Percentiles rank a stretch among this genome's conserved stretches.
Evolutionary conservation across 2,113 vertebrate species (phyloP).

Genomic region (Cyphomyrus plagiostoma): DNA sequence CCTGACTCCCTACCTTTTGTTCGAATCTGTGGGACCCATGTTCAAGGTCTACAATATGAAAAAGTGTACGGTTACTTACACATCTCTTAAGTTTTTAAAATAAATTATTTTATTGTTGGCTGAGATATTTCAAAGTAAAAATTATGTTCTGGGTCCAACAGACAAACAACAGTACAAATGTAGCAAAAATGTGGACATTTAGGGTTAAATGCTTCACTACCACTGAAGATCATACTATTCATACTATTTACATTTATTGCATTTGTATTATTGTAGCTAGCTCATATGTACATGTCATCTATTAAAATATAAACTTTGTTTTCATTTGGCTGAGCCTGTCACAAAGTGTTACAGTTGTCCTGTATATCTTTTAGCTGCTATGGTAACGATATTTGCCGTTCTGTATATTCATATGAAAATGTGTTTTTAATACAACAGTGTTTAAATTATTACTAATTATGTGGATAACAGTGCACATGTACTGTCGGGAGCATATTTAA

Average conservation of each 20-base stretch:
- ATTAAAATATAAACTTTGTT: background rate
- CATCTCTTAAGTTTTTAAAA: background rate
- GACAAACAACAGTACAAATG: background rate
- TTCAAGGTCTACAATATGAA: background rate
- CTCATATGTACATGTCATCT: background rate
- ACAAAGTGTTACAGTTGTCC: background rate
- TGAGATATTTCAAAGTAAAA: background rate
- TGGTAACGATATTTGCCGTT: background rate
- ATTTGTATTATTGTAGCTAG: background rate
- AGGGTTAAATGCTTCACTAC: background rate
- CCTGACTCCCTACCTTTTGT: background rate
- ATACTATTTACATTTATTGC: background rate
- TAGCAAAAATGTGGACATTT: background rate
- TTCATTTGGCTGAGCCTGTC: background rate
- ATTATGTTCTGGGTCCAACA: background rate
- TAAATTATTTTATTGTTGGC: background rate
- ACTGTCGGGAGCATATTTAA: background rate
- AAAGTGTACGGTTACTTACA: background rate
- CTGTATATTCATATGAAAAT: background rate
- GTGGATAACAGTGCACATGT: background rate
- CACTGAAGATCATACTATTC: background rate
- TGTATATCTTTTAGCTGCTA: background rate
- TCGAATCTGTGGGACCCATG: background rate
- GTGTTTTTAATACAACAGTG: background rate
- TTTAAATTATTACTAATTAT: slow-evolving; percentile 2